These are phyloP conservation scores for Spilosoma lubricipeda DNA, from an alignment of 2,888 invertebrate genomes.

Conservation along the genomic window DNA sequence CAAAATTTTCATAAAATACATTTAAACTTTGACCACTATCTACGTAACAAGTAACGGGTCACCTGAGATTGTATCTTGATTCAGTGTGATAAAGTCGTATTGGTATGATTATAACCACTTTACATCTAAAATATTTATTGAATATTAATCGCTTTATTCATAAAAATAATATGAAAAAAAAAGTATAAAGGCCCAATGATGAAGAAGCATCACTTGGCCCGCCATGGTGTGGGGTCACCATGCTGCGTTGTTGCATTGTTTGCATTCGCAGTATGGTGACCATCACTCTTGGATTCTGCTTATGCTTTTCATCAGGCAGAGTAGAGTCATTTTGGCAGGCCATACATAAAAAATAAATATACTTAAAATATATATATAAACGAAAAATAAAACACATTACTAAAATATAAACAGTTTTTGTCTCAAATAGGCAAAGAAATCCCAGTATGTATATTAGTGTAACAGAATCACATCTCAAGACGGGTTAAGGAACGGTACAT, in stretches of 20 bases:
- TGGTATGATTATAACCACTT: not conserved
- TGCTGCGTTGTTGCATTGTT: too few species aligned
- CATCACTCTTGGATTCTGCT: too few species aligned
- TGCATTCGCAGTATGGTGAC: too few species aligned
- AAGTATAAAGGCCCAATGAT: too few species aligned
- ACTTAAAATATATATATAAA: too few species aligned
- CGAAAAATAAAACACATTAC: not conserved
- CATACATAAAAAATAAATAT: too few species aligned
- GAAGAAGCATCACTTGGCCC: too few species aligned
- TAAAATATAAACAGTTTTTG: not conserved
- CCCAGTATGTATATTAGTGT: not conserved
- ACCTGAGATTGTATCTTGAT: not conserved
- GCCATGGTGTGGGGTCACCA: too few species aligned
- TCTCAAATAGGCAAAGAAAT: constrained; percentile 1
- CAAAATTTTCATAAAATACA: too few species aligned
- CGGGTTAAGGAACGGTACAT: not conserved
- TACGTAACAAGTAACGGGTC: not conserved
- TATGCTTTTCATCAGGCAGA: too few species aligned
- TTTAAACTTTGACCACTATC: not conserved
- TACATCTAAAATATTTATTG: not conserved
- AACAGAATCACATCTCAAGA: not conserved
- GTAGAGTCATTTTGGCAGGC: too few species aligned
- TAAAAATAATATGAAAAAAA: not conserved
- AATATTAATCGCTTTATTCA: not conserved
- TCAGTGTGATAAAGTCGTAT: not conserved